phyloP scores from a whole-genome alignment of 2,113 vertebrate species.

The Myotis brandtii region DNA sequence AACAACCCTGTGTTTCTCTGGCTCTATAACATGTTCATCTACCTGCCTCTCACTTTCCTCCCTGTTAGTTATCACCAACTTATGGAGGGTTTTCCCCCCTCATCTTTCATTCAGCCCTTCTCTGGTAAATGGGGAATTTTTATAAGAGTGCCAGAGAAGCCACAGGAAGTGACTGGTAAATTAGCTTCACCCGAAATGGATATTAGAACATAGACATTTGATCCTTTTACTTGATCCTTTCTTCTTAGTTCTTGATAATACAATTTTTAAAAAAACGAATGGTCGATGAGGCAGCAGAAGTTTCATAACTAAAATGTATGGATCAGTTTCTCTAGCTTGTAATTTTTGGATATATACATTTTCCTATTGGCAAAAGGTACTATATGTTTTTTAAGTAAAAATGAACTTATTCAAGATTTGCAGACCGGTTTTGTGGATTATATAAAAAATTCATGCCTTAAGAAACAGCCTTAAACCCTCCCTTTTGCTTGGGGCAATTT shows the following conservation, averaged over 20 bases:
- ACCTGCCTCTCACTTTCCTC: background rate
- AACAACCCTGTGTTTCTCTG: background rate
- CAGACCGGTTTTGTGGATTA: background rate
- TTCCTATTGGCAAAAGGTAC: background rate
- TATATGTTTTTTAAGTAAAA: slow-evolving; percentile 17
- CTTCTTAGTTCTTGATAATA: background rate
- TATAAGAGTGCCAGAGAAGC: background rate
- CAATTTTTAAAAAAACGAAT: background rate
- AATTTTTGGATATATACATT: background rate
- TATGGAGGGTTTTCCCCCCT: background rate
- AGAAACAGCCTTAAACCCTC: background rate
- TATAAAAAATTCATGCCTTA: background rate
- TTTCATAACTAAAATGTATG: background rate
- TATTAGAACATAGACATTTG: background rate
- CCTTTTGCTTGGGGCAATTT: background rate
- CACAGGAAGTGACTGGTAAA: background rate
- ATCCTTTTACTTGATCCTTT: background rate
- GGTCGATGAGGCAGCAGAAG: background rate
- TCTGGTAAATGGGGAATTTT: slow-evolving; percentile 5
- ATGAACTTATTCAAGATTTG: slow-evolving; percentile 4
- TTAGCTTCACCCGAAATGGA: background rate
- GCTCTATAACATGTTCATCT: background rate
- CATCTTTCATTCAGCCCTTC: background rate
- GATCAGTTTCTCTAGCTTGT: background rate
- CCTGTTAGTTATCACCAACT: background rate